A percentile compares a stretch with the other conserved stretches of the same genome.
phyloP scores from a whole-genome alignment of 2,797 vertebrate species.

The Fratercula arctica region DNA sequence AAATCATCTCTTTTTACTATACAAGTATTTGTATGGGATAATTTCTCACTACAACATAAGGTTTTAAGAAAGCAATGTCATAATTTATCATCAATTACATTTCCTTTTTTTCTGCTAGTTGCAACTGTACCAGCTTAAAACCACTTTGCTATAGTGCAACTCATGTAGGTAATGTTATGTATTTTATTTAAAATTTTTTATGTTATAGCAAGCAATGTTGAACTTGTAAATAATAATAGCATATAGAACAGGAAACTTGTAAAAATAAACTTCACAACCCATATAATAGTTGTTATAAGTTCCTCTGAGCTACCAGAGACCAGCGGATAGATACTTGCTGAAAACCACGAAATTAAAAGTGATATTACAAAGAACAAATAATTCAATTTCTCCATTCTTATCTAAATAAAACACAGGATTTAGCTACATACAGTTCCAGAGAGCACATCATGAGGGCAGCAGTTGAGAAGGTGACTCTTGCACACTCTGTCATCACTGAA shows the following conservation, averaged over 20 bases:
- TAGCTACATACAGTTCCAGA: conserved; percentile 92
- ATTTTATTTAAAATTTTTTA: not conserved
- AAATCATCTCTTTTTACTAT: not conserved
- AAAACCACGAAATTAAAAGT: not conserved
- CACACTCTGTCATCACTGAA: conserved; percentile 97
- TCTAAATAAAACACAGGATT: not conserved
- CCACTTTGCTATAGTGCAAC: not conserved
- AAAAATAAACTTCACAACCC: not conserved
- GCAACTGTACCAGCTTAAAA: not conserved
- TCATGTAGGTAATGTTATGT: fast-evolving
- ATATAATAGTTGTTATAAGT: not conserved
- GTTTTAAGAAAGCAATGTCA: not conserved
- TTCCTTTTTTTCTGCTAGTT: not conserved
- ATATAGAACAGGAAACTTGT: not conserved
- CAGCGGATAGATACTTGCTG: not conserved
- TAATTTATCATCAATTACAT: not conserved
- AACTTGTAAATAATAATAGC: not conserved
- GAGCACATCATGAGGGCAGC: conserved; percentile 97
- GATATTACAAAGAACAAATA: not conserved
- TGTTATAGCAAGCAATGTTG: not conserved
- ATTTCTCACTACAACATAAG: not conserved
- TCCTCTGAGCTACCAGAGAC: not conserved
- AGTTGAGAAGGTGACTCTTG: conserved; percentile 98
- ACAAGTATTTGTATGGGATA: not conserved
- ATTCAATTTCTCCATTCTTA: not conserved